These are phyloP conservation scores for Drosophila kanapiae DNA, from an alignment of 1,140 invertebrate species.

Conservation along the genomic window DNA sequence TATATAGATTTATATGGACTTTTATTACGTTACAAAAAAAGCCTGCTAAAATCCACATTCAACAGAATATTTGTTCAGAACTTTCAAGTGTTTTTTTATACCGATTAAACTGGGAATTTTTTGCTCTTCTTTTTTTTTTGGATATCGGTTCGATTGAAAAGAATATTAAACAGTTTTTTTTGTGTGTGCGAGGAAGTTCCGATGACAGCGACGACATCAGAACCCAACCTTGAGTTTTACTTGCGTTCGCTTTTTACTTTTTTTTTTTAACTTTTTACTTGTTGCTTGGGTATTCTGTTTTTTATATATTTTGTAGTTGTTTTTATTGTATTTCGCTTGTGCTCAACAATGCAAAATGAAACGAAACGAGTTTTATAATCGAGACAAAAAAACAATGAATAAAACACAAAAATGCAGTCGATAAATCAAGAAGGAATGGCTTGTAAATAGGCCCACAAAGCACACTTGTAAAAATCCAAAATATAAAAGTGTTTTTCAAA, in stretches of 20 bases:
- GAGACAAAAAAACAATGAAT: constrained; percentile 38
- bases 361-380: constrained; percentile 65
- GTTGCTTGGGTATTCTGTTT: constrained; percentile 22
- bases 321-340: constrained; percentile 29
- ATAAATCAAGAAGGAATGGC: constrained; percentile 12
- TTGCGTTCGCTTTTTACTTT: constrained; percentile 36
- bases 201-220: constrained; percentile 40
- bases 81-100: not conserved
- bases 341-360: constrained; percentile 53
- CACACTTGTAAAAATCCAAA: constrained; percentile 6
- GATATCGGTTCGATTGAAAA: constrained; percentile 3
- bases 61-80: not conserved
- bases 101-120: not conserved
- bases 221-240: constrained; percentile 59
- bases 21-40: not conserved
- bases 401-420: constrained; percentile 30
- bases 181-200: constrained; percentile 32
- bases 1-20: not conserved
- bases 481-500: constrained; percentile 7
- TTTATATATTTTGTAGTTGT: constrained; percentile 14
- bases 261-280: constrained; percentile 38
- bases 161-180: constrained; percentile 19
- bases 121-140: not conserved
- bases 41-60: not conserved
- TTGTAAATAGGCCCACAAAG: constrained; percentile 30